Conservation (phyloP, 23 tunicate genomes). For the Clavelina lepadiformis region DNA sequence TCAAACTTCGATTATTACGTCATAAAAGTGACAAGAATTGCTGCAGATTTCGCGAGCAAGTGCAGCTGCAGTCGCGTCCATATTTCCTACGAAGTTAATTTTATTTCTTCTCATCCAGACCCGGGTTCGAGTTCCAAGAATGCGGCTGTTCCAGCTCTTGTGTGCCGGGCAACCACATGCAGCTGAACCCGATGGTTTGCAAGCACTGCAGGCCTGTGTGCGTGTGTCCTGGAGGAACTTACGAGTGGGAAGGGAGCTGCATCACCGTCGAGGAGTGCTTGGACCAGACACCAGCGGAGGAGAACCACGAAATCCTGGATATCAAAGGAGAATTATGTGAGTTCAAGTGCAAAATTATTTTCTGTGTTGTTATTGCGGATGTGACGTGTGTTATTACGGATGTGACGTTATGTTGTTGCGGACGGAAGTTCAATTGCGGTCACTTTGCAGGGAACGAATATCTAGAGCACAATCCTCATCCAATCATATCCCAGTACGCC, state of each 20-base stretch:
- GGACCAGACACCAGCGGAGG: conserved; percentile 16
- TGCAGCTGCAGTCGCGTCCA: too few species aligned
- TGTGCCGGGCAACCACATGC: conserved; percentile 4
- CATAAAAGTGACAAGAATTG: too few species aligned
- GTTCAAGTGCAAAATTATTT: not conserved
- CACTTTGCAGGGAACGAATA: conserved; percentile 40
- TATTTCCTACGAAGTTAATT: too few species aligned
- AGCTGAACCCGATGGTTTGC: not conserved
- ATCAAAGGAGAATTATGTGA: conserved; percentile 20
- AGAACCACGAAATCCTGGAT: conserved; percentile 14
- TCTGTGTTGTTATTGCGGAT: not conserved
- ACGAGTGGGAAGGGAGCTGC: conserved; percentile 36
- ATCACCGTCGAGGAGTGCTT: conserved; percentile 32
- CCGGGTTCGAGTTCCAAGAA: conserved; percentile 26
- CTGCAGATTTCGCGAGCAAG: too few species aligned
- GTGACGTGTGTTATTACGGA: not conserved
- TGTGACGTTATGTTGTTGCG: not conserved
- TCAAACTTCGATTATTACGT: too few species aligned
- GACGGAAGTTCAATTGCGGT: not conserved
- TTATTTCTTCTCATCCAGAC: too few species aligned
- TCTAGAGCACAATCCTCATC: conserved; percentile 26
- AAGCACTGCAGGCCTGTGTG: conserved; percentile 43
- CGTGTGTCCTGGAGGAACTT: conserved; percentile 35
- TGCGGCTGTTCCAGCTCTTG: conserved; percentile 51
- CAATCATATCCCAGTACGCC: conserved; percentile 9